phyloP scores from a whole-genome alignment of 2,888 invertebrate genomes.

The Heliconius aoede region DNA sequence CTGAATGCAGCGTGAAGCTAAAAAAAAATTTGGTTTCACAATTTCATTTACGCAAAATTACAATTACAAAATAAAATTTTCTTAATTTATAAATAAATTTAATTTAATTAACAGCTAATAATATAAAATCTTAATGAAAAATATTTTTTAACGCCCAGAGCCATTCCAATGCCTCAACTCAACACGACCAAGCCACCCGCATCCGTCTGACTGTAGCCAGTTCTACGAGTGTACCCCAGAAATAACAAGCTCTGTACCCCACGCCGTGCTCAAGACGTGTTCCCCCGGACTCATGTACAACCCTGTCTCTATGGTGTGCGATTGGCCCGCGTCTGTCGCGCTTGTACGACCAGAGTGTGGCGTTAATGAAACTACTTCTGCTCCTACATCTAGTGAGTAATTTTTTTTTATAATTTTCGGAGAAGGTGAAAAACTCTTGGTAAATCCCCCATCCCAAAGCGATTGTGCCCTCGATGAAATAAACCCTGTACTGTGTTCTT shows the following conservation, averaged over 20 bases:
- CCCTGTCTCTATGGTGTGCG: conserved; percentile 85
- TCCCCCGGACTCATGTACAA: conserved; percentile 87
- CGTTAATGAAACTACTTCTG: conserved; percentile 38
- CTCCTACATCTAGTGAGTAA: not conserved
- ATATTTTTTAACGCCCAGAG: conserved; percentile 50
- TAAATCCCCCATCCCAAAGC: too few species aligned
- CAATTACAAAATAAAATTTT: too few species aligned
- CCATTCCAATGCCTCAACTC: conserved; percentile 73
- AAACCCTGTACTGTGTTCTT: too few species aligned
- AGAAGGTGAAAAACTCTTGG: not conserved
- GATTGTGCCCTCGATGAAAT: too few species aligned
- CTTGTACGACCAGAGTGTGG: conserved; percentile 85
- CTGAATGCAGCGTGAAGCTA: too few species aligned
- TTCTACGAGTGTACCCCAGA: conserved; percentile 87
- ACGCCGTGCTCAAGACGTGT: conserved; percentile 86
- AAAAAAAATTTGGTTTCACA: too few species aligned
- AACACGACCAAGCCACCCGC: conserved; percentile 82
- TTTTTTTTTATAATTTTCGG: not conserved
- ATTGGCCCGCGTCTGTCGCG: conserved; percentile 85
- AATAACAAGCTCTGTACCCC: conserved; percentile 58
- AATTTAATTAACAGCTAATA: too few species aligned
- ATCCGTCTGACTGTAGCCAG: conserved; percentile 86
- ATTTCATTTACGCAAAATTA: too few species aligned
- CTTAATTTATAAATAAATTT: too few species aligned
- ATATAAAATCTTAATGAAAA: not conserved